These are phyloP conservation scores for Chymomyza caudatula DNA, from an alignment of 2,888 invertebrate species.

Conservation along the genomic window DNA sequence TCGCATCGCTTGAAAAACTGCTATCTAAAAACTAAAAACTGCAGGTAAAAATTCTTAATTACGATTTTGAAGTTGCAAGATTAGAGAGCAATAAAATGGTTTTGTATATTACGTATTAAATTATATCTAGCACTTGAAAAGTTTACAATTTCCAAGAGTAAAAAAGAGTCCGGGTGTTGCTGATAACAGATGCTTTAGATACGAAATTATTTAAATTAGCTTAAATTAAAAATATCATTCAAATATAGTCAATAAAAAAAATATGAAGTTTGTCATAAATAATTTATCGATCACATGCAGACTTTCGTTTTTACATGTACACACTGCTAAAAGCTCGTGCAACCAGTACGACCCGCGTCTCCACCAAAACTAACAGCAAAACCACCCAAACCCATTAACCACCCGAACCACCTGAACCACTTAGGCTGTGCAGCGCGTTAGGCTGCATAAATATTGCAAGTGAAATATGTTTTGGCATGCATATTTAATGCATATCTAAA, in stretches of 20 bases:
- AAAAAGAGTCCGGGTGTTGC: no score
- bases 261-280: neutral
- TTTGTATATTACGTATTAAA: no score
- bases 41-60: no score
- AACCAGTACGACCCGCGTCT: no score
- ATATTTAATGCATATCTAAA: constrained; percentile 59
- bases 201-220: no score
- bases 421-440: neutral
- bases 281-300: neutral
- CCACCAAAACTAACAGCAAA: neutral
- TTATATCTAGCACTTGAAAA: no score
- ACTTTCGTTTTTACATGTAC: neutral
- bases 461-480: constrained; percentile 64
- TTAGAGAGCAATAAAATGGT: no score
- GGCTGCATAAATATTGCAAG: constrained; percentile 50
- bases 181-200: no score
- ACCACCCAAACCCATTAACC: neutral
- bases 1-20: no score
- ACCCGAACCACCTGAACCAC: neutral
- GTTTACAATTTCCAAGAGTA: no score
- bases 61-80: no score
- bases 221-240: neutral
- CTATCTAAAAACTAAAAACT: no score
- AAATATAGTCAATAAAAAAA: neutral
- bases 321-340: neutral